phyloP scores from a whole-genome alignment of 92 coral and sea anemone genomes.

The Bergia puertoricense region DNA sequence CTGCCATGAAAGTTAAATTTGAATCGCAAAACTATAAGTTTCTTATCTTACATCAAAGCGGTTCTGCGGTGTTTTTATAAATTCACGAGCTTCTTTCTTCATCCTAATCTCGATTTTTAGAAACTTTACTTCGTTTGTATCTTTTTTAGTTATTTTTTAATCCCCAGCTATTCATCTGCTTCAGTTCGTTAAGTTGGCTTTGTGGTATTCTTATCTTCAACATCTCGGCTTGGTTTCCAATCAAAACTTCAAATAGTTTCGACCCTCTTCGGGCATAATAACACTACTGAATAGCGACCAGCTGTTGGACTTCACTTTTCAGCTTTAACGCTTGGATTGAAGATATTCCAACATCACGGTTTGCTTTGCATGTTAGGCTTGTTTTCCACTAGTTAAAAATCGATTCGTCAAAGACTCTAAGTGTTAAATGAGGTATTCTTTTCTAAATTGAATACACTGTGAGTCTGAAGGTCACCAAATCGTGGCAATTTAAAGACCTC shows the following conservation, averaged over 20 bases:
- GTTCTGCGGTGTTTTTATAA: too few relatives aligned
- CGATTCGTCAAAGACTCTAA: background rate
- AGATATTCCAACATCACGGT: background rate
- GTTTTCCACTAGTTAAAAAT: background rate
- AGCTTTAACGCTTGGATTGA: background rate
- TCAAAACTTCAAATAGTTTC: background rate
- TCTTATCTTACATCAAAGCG: background rate
- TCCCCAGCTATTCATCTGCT: background rate
- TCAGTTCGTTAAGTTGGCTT: background rate
- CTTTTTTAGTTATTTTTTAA: background rate
- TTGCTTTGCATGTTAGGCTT: background rate
- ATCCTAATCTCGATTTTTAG: background rate
- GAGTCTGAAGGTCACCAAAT: background rate
- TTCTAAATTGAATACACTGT: background rate
- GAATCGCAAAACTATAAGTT: too few relatives aligned
- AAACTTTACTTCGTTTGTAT: background rate
- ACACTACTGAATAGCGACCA: background rate
- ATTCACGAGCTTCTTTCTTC: background rate
- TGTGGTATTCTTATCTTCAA: background rate
- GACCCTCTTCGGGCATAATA: background rate
- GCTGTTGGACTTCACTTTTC: background rate
- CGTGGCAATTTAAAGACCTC: background rate
- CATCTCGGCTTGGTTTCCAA: background rate
- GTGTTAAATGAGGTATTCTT: background rate
- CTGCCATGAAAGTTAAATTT: background rate